Base-by-base conservation (phyloP, 2,113 vertebrate species). In the Nyctereutes procyonoides region DNA sequence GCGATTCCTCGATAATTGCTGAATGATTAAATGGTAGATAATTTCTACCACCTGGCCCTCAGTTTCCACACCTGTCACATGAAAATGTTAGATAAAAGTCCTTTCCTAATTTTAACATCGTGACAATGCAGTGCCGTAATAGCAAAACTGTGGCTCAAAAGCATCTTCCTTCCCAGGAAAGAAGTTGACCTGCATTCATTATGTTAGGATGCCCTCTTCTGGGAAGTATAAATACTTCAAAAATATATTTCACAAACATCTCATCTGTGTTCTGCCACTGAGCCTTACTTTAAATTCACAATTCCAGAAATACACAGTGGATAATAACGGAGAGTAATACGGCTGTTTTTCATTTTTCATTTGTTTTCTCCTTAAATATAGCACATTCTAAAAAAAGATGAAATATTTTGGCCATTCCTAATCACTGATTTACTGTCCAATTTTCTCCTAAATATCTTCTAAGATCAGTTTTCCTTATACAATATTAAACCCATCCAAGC, bases 141-240 rank as follows among this genome's bases (percentile, higher is more conserved):
- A 77, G 28, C 30, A 93, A 88, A 94, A 74, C 26, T 55, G 8
- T n/a, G 8, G 87, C 51, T 92, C 86, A 84, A 93, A 96, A 96
- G 43, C 53, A n/a, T 32, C 94, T 86, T 82, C 58, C 62, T 84
- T 88, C 60, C 35, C 7, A 93, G 48, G 73, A 84, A 95, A 93
- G 77, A 91, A 65, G 48, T 6, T 71, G 28, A 28, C 16, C 55
- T 94, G 35, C 5, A 63, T 96, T 96, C 32, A 76, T 76, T 73
- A 48, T 96, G 89, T 93, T 94, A 93, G 93, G 81, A 69, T 98
- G 92, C 98, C 98, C 98, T 97, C 99, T 99, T 96, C 85, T 99
- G 99, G 97, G 19, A 96, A 85, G 53, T 55, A 32, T 56, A 79
- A 88, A 56, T 63, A 95, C 65, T 84, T 82, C 84, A 96, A 97